These are phyloP conservation scores for Patagioenas fasciata DNA, from an alignment of 2,113 vertebrate species.

Conservation along the genomic window DNA sequence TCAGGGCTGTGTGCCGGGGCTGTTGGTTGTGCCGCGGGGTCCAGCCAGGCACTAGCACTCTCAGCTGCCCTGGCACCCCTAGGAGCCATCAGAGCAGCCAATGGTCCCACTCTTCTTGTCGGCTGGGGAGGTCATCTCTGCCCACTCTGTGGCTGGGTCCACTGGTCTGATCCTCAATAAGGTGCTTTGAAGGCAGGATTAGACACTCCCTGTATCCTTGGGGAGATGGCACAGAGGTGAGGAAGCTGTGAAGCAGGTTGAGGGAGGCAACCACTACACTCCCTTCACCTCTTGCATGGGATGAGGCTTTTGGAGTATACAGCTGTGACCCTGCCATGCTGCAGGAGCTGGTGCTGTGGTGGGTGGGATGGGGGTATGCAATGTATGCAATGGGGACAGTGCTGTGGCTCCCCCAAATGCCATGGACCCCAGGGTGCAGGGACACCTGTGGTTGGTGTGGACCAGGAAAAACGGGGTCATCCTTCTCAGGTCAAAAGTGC, in stretches of 20 bases:
- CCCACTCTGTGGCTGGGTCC: neutral
- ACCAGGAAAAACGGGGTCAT: neutral
- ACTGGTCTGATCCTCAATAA: neutral
- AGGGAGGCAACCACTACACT: neutral
- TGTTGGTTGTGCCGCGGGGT: neutral
- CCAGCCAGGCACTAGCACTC: too few relatives aligned
- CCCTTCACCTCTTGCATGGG: neutral
- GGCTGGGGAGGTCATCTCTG: neutral
- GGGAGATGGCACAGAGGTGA: neutral
- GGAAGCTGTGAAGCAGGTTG: neutral
- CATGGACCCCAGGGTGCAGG: neutral
- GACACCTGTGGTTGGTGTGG: neutral
- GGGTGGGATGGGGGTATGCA: too few relatives aligned
- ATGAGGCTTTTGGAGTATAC: neutral
- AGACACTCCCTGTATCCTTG: neutral
- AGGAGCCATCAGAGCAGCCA: neutral
- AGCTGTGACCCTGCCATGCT: neutral
- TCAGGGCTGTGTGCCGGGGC: neutral
- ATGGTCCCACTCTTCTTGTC: neutral
- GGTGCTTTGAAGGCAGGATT: neutral
- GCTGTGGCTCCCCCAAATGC: neutral
- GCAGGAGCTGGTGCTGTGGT: accelerated
- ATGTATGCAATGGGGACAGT: neutral
- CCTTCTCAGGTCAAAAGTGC: neutral
- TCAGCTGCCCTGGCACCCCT: neutral